These are phyloP conservation scores for Cyclopterus lumpus DNA, from an alignment of 2,797 vertebrate species.

Conservation along the genomic window DNA sequence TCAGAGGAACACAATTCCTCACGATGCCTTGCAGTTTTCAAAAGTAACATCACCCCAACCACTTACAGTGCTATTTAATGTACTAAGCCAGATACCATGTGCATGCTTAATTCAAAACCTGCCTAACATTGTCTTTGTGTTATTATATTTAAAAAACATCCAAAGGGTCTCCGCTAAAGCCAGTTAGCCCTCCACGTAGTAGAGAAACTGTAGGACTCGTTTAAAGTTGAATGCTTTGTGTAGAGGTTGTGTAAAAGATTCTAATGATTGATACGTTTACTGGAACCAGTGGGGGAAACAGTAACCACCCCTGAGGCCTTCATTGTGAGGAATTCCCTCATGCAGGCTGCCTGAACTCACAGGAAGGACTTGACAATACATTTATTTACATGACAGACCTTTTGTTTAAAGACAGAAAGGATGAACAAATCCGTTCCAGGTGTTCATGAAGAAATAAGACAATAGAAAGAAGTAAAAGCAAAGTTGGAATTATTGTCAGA, in stretches of 20 bases:
- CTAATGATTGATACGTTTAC: slow-evolving; percentile 37
- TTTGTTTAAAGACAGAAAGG: slow-evolving; percentile 39
- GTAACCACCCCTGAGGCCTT: slow-evolving; percentile 23
- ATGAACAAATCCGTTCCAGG: slow-evolving; percentile 41
- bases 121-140: not conserved
- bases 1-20: not conserved
- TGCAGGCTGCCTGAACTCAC: slow-evolving; percentile 26
- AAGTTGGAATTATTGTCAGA: not conserved
- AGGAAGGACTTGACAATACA: slow-evolving; percentile 53
- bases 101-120: not conserved
- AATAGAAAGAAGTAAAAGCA: slow-evolving; percentile 32
- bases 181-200: not conserved
- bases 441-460: slow-evolving; percentile 26
- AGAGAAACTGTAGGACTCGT: not conserved
- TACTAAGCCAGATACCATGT: not conserved
- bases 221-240: slow-evolving; percentile 1
- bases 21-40: not conserved
- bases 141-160: not conserved
- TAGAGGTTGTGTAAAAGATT: slow-evolving; percentile 2
- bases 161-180: not conserved
- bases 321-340: slow-evolving; percentile 47
- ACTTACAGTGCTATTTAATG: not conserved
- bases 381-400: slow-evolving; percentile 36
- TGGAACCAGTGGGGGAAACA: slow-evolving; percentile 16
- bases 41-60: not conserved